These are phyloP conservation scores for Frankliniella intonsa DNA, from an alignment of 2,888 invertebrate genomes.

Conservation along the genomic window DNA sequence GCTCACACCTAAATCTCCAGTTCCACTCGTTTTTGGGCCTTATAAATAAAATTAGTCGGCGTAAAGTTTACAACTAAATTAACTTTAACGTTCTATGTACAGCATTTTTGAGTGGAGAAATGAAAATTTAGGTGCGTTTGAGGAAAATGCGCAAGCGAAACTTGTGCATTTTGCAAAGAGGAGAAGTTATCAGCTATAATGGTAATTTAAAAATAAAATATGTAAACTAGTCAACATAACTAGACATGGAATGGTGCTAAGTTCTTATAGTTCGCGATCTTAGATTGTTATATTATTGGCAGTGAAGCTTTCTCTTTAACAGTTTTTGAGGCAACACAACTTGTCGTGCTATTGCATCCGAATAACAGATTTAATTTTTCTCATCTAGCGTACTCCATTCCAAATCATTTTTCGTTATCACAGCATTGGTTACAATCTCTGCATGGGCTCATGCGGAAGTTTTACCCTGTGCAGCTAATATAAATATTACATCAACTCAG, in stretches of 20 bases:
- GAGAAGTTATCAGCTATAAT: not conserved
- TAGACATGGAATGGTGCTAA: not conserved
- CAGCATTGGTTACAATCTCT: constrained; percentile 8
- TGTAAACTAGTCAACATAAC: not conserved
- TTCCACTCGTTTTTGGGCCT: not conserved
- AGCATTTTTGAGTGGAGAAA: not conserved
- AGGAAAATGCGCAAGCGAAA: not conserved
- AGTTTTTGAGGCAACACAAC: not conserved
- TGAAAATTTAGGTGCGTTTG: not conserved
- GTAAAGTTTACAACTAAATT: not conserved
- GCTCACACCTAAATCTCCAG: constrained; percentile 15
- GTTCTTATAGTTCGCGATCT: not conserved
- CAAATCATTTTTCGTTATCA: constrained; percentile 12
- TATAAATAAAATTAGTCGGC: constrained; percentile 1
- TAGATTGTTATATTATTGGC: not conserved
- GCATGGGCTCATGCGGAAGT: not conserved
- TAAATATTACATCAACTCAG: not conserved
- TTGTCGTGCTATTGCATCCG: not conserved
- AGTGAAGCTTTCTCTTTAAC: not conserved
- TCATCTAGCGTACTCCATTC: not conserved
- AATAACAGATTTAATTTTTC: not conserved
- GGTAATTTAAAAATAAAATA: not conserved
- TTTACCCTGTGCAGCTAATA: not conserved
- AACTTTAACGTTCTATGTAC: constrained; percentile 10
- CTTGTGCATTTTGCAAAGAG: not conserved